A percentile compares a stretch with the other conserved stretches of the same genome.
Evolutionary conservation across 2,888 invertebrate genomes (phyloP).

Genomic region (Drosophila peninsularis): DNA sequence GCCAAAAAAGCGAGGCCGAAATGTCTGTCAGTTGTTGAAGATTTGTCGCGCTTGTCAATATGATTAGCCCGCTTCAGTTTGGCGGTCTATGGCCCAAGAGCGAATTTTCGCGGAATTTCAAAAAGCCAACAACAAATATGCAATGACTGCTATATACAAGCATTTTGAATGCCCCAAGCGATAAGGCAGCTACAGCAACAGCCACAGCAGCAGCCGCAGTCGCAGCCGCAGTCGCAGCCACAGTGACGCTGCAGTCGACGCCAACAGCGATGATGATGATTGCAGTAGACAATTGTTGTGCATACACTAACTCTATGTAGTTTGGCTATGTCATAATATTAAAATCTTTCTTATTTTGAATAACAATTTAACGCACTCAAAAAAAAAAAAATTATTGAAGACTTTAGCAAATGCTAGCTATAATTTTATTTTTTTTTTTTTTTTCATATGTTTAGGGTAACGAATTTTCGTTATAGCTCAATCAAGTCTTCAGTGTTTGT

Average conservation of each 20-base stretch:
- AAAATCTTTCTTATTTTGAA: too few species aligned
- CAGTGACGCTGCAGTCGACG: slow-evolving; percentile 22
- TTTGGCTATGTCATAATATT: neutral
- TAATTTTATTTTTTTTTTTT: too few species aligned
- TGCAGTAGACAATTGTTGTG: slow-evolving; percentile 31
- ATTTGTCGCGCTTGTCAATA: slow-evolving; percentile 68
- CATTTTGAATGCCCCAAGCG: slow-evolving; percentile 53
- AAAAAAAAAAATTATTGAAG: too few species aligned
- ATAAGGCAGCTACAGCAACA: slow-evolving; percentile 25
- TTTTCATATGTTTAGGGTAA: slow-evolving; percentile 13
- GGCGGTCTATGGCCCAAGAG: slow-evolving; percentile 21
- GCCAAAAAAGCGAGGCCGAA: slow-evolving; percentile 35
- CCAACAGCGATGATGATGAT: slow-evolving; percentile 38
- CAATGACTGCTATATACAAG: slow-evolving; percentile 41
- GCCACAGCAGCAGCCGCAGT: neutral
- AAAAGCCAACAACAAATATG: slow-evolving; percentile 37
- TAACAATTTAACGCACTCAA: too few species aligned
- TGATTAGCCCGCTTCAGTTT: slow-evolving; percentile 48
- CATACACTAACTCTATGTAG: slow-evolving; percentile 1
- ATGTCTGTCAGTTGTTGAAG: slow-evolving; percentile 41
- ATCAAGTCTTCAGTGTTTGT: neutral
- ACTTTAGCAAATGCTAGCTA: too few species aligned
- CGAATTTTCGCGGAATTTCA: slow-evolving; percentile 47
- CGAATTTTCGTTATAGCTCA: neutral
- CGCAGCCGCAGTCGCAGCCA: neutral